Evolutionary conservation across 2,888 invertebrate species (phyloP).

Genomic region (Lithosia quadra): DNA sequence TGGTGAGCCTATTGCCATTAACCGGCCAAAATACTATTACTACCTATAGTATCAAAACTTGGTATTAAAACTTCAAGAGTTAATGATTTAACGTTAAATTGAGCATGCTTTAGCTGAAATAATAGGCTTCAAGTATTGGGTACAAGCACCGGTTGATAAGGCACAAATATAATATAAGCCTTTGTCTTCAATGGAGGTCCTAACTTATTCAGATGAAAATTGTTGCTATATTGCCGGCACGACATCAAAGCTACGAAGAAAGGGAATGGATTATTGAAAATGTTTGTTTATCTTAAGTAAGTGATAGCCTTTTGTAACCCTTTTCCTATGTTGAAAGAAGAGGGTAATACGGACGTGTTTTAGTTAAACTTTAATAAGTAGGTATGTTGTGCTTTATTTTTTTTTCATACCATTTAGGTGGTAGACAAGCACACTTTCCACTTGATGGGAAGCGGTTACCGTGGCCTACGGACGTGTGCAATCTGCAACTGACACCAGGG

Average conservation of each 20-base stretch:
- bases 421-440: too few relatives aligned
- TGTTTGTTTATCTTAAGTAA: neutral
- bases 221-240: neutral
- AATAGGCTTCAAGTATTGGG: constrained; percentile 12
- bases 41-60: neutral
- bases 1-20: too few relatives aligned
- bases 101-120: constrained; percentile 3
- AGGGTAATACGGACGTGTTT: neutral
- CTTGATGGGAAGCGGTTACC: too few relatives aligned
- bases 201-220: constrained; percentile 10
- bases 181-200: constrained; percentile 7
- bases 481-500: too few relatives aligned
- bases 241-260: constrained; percentile 1
- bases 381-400: too few relatives aligned
- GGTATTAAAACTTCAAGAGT: constrained; percentile 3
- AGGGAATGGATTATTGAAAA: neutral
- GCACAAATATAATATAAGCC: neutral
- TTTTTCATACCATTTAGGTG: too few relatives aligned
- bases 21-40: too few relatives aligned
- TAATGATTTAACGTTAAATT: constrained; percentile 8
- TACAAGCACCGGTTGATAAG: constrained; percentile 11
- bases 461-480: too few relatives aligned
- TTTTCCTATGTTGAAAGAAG: neutral
- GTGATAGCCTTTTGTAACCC: neutral
- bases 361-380: too few relatives aligned